Evolutionary conservation across 1,140 invertebrate genomes (phyloP).

Genomic region (Drosophila sp.): DNA sequence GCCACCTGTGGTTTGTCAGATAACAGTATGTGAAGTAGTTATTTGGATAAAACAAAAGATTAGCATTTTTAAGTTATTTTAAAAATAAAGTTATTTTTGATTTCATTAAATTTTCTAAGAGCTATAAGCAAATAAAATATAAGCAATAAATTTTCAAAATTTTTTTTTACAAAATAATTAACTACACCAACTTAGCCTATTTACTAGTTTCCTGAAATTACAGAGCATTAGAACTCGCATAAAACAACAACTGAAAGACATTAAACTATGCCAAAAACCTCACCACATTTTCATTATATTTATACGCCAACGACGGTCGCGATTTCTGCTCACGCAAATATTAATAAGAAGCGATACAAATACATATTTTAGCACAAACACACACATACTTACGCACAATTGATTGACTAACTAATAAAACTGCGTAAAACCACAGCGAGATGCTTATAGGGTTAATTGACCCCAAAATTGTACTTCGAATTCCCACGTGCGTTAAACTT

Average conservation of each 20-base stretch:
- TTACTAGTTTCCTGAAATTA: background rate
- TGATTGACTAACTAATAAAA: slow-evolving; percentile 68
- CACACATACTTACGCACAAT: slow-evolving; percentile 8
- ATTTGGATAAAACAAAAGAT: too few relatives aligned
- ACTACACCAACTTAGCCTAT: too few relatives aligned
- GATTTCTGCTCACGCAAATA: slow-evolving; percentile 60
- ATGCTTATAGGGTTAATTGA: slow-evolving; percentile 2
- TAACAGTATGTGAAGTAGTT: too few relatives aligned
- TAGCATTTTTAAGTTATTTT: too few relatives aligned
- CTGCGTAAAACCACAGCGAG: slow-evolving; percentile 58
- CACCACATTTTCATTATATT: slow-evolving; percentile 10
- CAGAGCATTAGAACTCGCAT: background rate
- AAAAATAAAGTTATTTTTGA: too few relatives aligned
- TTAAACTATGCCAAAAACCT: background rate
- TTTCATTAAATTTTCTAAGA: too few relatives aligned
- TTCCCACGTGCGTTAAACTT: slow-evolving; percentile 2
- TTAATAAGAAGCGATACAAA: slow-evolving; percentile 42
- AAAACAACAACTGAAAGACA: background rate
- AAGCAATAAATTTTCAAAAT: too few relatives aligned
- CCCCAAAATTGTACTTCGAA: slow-evolving; percentile 40
- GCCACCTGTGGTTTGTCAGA: too few relatives aligned
- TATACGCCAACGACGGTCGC: slow-evolving; percentile 1
- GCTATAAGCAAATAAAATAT: too few relatives aligned
- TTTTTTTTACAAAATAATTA: too few relatives aligned
- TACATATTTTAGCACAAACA: slow-evolving; percentile 59